Conservation (phyloP, 2,888 invertebrate species). For the Leucania comma region DNA sequence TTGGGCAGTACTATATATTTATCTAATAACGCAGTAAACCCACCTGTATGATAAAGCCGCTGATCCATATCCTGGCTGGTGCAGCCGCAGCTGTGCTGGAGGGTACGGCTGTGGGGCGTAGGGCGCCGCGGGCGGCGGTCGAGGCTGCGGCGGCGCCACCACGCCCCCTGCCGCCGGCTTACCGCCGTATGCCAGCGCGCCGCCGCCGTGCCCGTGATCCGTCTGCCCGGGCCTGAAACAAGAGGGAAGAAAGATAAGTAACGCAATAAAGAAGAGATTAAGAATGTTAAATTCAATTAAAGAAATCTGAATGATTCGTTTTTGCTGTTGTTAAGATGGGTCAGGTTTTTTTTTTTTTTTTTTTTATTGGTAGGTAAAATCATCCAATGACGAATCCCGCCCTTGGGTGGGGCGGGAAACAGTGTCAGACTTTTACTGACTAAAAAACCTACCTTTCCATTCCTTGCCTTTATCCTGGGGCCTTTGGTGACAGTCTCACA, state of each 20-base stretch:
- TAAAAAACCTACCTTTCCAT: no score
- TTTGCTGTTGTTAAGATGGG: background rate
- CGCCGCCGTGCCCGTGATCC: constrained; percentile 86
- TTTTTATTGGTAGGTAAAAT: no score
- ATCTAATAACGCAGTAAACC: background rate
- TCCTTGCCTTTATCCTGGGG: no score
- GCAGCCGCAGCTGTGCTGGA: constrained; percentile 83
- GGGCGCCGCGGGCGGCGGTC: constrained; percentile 85
- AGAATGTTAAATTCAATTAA: background rate
- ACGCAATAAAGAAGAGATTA: background rate
- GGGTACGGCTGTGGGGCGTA: constrained; percentile 84
- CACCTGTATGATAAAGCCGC: constrained; percentile 87
- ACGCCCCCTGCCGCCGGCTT: constrained; percentile 83
- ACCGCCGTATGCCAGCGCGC: constrained; percentile 87
- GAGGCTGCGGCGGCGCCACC: constrained; percentile 82
- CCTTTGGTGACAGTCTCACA: no score
- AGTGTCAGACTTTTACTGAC: no score
- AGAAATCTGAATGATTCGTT: background rate
- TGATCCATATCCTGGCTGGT: constrained; percentile 87
- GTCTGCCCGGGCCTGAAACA: constrained; percentile 86
- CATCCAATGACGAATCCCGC: no score
- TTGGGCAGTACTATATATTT: no score
- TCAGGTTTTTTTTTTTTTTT: no score
- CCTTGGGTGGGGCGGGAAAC: no score
- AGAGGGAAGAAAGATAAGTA: constrained; percentile 39